A percentile compares a stretch with the other conserved stretches of the same genome.
Evolutionary conservation across 1,140 invertebrate species (phyloP).

Genomic region (Tyrophagus putrescentiae): DNA sequence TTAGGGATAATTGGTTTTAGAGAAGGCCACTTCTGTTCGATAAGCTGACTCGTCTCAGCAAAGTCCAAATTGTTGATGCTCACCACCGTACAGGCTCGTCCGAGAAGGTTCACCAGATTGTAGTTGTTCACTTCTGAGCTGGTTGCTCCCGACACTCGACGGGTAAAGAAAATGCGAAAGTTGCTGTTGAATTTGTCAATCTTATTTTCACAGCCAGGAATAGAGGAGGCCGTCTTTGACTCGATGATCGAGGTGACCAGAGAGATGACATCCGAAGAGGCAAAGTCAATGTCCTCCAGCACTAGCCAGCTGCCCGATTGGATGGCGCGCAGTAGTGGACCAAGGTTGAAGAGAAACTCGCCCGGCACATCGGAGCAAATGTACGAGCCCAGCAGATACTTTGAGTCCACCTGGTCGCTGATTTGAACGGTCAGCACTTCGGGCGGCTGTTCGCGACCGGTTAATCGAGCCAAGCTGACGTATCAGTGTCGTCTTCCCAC

Average conservation of each 20-base stretch:
- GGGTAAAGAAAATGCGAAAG: constrained; percentile 25
- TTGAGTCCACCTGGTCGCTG: constrained; percentile 93
- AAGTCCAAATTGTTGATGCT: constrained; percentile 60
- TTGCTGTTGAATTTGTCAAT: constrained; percentile 3
- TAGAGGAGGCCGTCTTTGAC: constrained; percentile 24
- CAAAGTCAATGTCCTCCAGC: constrained; percentile 87
- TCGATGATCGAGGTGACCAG: constrained; percentile 71
- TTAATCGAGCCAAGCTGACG: constrained; percentile 67
- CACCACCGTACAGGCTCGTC: constrained; percentile 48
- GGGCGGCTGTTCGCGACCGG: constrained; percentile 43
- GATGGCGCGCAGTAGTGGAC: constrained; percentile 75
- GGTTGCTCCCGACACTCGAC: not conserved
- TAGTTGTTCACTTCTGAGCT: constrained; percentile 14
- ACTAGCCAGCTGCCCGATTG: constrained; percentile 76
- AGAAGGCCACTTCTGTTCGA: constrained; percentile 43
- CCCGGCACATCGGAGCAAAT: constrained; percentile 89
- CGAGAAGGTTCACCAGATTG: constrained; percentile 44
- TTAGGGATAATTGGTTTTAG: constrained; percentile 55
- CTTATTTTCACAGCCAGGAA: constrained; percentile 20
- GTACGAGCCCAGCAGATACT: constrained; percentile 84
- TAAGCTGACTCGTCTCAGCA: constrained; percentile 51
- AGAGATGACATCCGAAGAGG: constrained; percentile 77
- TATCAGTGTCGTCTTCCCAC: constrained; percentile 81
- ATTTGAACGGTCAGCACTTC: constrained; percentile 66
- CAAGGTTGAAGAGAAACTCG: constrained; percentile 90